A percentile compares a stretch with the other conserved stretches of the same genome.
Evolutionary conservation across 1,140 invertebrate genomes (phyloP).

Genomic region (Bemisia tabaci): DNA sequence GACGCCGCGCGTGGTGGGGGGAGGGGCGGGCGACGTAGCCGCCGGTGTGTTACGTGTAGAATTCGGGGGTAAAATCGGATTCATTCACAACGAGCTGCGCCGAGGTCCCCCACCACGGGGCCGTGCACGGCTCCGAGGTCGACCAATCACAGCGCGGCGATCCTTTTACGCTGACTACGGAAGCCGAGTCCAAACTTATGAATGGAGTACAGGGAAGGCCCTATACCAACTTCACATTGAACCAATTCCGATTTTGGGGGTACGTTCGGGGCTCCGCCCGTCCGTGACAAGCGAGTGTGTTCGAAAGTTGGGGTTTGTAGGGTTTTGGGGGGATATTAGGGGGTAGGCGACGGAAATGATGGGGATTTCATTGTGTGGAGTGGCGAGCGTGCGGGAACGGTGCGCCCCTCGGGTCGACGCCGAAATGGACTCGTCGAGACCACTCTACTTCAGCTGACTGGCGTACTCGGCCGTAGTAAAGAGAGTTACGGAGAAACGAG

Average conservation of each 20-base stretch:
- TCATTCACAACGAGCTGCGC: too few relatives aligned
- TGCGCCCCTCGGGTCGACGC: conserved; percentile 30
- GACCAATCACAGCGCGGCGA: conserved; percentile 22
- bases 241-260: conserved; percentile 28
- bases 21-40: too few relatives aligned
- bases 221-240: not conserved
- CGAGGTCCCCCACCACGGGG: too few relatives aligned
- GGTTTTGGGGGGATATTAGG: too few relatives aligned
- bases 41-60: too few relatives aligned
- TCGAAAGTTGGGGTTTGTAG: too few relatives aligned
- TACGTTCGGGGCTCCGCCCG: too few relatives aligned
- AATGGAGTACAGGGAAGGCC: conserved; percentile 37
- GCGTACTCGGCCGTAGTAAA: conserved; percentile 24
- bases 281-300: too few relatives aligned
- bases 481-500: conserved; percentile 33
- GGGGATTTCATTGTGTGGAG: conserved; percentile 12
- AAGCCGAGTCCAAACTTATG: conserved; percentile 41
- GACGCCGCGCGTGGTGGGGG: too few relatives aligned
- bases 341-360: too few relatives aligned
- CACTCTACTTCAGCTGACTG: conserved; percentile 41
- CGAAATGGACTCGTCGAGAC: conserved; percentile 31
- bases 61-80: too few relatives aligned
- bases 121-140: too few relatives aligned
- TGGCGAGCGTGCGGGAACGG: not conserved
- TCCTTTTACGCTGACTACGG: conserved; percentile 34